Evolutionary conservation across 2,888 invertebrate species (phyloP), one percentile per base, ranked within the genome.

Genomic region (Chromoteleia sp.): DNA sequence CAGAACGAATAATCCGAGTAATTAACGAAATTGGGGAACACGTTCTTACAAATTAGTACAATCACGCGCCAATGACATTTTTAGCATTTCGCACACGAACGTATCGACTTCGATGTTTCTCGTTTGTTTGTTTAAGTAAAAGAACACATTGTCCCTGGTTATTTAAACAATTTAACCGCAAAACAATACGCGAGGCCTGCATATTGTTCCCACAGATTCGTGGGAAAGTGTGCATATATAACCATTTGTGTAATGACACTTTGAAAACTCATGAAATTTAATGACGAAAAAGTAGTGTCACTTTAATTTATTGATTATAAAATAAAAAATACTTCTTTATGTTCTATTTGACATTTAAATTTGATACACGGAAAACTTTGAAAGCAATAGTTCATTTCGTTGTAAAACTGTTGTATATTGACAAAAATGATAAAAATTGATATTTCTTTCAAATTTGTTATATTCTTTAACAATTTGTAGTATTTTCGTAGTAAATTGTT

Each of bases 171-270:
- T 50, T 68, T 70, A 43, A 54, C 29, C 15, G 19, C 29, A 6
- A 41, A 43, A 76, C 52, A 68, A 76, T 61, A 76, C 59, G 15
- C 25, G 25, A 61, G 52, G 45, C 68, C 61, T 45, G 61, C 61
- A 48, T 67, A 77, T 70, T 70, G 76, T 77, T 77, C 76, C 54
- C 76, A 77, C 68, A 48, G 61, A 54, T 36, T 54, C 70, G 76
- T 77, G 70, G 63, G 70, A 77, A 75, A 52, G 54, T 33, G 21
- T 29, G 29, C 45, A 50, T 48, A 21, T 43, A 29, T 59, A 67
- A 59, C 21, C 21, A 33, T 63, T 54, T 63, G 15, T 33, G 54
- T n/a, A 52, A 43, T 54, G 54, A 74, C 54, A 45, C 33, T 74
- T 58, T 54, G 14, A 19, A 15, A 43, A 52, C 14, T 73, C 14